phyloP scores from a whole-genome alignment of 1,140 invertebrate genomes.

The Lineus longissimus region DNA sequence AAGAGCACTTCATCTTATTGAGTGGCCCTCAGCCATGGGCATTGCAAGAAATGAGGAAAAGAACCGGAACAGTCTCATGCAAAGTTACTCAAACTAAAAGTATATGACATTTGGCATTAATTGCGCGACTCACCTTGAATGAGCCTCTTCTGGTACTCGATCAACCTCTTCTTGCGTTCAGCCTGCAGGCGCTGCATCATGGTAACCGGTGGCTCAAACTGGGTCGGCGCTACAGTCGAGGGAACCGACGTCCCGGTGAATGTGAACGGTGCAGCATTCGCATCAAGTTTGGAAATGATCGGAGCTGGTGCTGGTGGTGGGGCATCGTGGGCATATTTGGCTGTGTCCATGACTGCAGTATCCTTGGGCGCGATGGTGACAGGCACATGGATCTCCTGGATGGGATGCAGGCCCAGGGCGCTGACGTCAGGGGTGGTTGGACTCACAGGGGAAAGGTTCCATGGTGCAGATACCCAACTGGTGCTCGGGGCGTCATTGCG shows the following conservation, averaged over 20 bases:
- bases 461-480: background rate
- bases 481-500: no score
- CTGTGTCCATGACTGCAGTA: no score
- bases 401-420: conserved; percentile 33
- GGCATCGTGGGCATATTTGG: no score
- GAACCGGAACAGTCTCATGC: background rate
- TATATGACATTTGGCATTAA: background rate
- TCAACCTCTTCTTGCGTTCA: conserved; percentile 34
- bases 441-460: conserved; percentile 1
- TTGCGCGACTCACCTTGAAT: conserved; percentile 36
- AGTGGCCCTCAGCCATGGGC: no score
- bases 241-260: no score
- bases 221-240: background rate
- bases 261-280: no score
- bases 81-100: no score
- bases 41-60: conserved; percentile 1
- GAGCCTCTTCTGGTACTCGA: conserved; percentile 36
- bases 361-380: background rate
- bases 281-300: no score
- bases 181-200: conserved; percentile 49
- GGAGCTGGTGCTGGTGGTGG: no score
- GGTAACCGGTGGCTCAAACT: conserved; percentile 24
- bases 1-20: no score
- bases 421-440: conserved; percentile 3
- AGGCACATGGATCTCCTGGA: conserved; percentile 24